phyloP scores from a whole-genome alignment of 1,140 invertebrate species.

The Nephotettix cincticeps region DNA sequence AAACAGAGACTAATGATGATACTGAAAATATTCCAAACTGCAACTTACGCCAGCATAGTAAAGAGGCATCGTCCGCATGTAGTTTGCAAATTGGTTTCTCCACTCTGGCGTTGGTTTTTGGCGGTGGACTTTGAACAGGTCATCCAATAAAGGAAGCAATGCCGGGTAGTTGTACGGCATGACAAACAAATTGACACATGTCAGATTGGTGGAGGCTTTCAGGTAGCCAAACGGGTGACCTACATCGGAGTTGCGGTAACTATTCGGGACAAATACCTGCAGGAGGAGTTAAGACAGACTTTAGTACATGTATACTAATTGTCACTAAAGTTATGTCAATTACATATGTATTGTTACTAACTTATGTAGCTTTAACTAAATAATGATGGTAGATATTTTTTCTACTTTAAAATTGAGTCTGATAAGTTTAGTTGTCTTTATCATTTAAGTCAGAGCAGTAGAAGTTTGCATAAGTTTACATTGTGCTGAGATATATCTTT shows the following conservation, averaged over 20 bases:
- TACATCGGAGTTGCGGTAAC: conserved; percentile 82
- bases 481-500: too few relatives aligned
- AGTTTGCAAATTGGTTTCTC: conserved; percentile 88
- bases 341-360: too few relatives aligned
- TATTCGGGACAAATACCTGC: conserved; percentile 88
- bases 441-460: too few relatives aligned
- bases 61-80: conserved; percentile 91
- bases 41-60: conserved; percentile 88
- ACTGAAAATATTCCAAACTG: too few relatives aligned
- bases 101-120: conserved; percentile 89
- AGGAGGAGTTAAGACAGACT: conserved; percentile 41
- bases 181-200: conserved; percentile 94
- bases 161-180: conserved; percentile 99
- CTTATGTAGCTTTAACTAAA: too few relatives aligned
- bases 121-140: conserved; percentile 86
- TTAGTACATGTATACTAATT: too few relatives aligned
- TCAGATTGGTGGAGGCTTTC: conserved; percentile 94
- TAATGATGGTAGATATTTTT: too few relatives aligned
- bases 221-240: conserved; percentile 96
- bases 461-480: too few relatives aligned
- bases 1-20: too few relatives aligned
- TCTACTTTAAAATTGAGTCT: too few relatives aligned
- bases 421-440: too few relatives aligned
- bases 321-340: too few relatives aligned
- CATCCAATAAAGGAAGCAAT: conserved; percentile 88